These are phyloP conservation scores for Erinaceus europaeus DNA, from an alignment of 2,113 vertebrate genomes.

Conservation along the genomic window DNA sequence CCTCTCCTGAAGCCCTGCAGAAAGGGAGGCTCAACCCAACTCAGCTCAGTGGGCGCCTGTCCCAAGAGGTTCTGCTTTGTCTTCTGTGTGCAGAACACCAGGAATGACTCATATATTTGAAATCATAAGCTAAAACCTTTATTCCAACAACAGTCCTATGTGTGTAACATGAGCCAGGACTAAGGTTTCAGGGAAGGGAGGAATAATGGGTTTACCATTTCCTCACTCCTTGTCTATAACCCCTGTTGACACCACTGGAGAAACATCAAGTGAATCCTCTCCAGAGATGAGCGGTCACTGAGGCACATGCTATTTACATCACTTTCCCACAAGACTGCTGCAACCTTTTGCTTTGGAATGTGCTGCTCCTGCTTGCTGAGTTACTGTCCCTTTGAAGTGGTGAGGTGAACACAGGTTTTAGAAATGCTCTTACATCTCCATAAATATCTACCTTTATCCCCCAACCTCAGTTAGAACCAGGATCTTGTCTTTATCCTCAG, in stretches of 20 bases:
- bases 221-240: background rate
- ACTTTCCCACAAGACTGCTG: background rate
- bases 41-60: background rate
- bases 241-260: background rate
- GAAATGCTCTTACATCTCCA: background rate
- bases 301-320: background rate
- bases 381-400: background rate
- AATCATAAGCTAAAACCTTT: background rate
- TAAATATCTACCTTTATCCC: constrained; percentile 1
- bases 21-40: too few species aligned
- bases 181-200: background rate
- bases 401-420: background rate
- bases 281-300: background rate
- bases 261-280: background rate
- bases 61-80: background rate
- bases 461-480: background rate
- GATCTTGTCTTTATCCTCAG: background rate
- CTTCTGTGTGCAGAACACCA: background rate
- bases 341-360: constrained; percentile 26
- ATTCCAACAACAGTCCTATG: background rate
- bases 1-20: background rate
- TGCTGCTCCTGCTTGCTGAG: constrained; percentile 4
- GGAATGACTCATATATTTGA: background rate
- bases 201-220: background rate
- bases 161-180: background rate